Percentiles rank a stretch among this genome's conserved stretches.
Evolutionary conservation across 2,797 vertebrate species (phyloP).

Genomic region (Centropyge bicolor): DNA sequence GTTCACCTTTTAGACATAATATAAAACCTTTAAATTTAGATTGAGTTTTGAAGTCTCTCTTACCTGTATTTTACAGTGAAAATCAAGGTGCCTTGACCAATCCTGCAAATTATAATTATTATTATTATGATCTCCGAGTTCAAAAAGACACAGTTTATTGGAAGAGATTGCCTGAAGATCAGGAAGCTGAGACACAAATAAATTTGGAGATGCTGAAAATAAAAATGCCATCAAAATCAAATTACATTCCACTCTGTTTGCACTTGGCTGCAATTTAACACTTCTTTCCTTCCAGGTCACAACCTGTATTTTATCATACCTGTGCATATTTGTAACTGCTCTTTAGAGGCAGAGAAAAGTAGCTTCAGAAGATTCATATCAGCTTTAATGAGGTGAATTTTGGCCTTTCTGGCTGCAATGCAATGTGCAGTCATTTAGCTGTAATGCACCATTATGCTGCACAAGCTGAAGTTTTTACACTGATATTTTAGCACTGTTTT

Average conservation of each 20-base stretch:
- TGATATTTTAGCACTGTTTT: conserved; percentile 1
- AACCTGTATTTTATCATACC: not conserved
- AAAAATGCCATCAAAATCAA: not conserved
- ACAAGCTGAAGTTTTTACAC: not conserved
- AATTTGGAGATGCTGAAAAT: not conserved
- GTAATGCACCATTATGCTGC: not conserved
- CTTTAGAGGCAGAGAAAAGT: not conserved
- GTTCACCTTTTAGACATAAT: not conserved
- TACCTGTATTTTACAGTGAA: not conserved
- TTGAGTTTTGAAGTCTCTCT: not conserved
- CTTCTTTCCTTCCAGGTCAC: not conserved
- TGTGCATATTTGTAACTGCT: not conserved
- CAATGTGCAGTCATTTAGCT: not conserved
- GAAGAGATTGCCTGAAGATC: not conserved
- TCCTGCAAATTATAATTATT: not conserved
- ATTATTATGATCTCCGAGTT: not conserved
- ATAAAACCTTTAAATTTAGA: not conserved
- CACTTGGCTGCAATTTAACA: not conserved
- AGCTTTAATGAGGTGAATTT: not conserved
- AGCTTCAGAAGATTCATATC: not conserved
- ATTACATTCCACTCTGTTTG: not conserved
- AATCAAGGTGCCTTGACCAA: not conserved
- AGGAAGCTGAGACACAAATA: not conserved
- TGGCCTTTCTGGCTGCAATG: not conserved
- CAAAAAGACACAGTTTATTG: not conserved